These are phyloP conservation scores for Henricia sp. DNA, from an alignment of 53 echinoderm and acorn worm genomes.

Conservation along the genomic window DNA sequence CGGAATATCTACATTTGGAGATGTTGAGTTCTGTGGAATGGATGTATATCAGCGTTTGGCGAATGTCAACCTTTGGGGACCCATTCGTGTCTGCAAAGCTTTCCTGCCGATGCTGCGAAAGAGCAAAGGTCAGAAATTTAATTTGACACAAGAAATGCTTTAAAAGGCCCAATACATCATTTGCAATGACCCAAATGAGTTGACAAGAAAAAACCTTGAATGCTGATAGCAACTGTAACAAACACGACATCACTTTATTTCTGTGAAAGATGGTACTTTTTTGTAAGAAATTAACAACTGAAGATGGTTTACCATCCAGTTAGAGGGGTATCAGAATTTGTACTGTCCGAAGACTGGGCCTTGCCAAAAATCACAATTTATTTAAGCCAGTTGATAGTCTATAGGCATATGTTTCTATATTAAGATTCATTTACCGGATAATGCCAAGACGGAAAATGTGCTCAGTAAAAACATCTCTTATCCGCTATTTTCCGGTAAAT, in stretches of 20 bases:
- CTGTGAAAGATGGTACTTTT: neutral
- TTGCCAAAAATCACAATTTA: too few relatives aligned
- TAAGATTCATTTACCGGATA: neutral
- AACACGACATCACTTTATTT: neutral
- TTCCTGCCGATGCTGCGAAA: constrained; percentile 83
- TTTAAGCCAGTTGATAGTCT: too few relatives aligned
- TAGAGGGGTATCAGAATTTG: too few relatives aligned
- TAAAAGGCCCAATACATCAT: neutral
- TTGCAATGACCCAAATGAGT: too few relatives aligned
- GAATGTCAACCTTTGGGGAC: constrained; percentile 88
- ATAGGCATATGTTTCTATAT: neutral
- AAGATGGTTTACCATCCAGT: too few relatives aligned
- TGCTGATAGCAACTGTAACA: neutral
- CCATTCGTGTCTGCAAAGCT: constrained; percentile 84
- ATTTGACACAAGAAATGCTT: neutral
- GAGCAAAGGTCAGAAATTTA: constrained; percentile 71
- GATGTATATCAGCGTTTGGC: constrained; percentile 78
- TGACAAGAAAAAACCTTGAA: neutral
- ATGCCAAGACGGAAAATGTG: neutral
- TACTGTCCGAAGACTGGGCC: too few relatives aligned
- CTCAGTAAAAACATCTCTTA: too few relatives aligned
- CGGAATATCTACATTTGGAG: constrained; percentile 84
- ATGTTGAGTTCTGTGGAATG: constrained; percentile 87
- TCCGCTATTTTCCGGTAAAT: too few relatives aligned
- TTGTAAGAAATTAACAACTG: too few relatives aligned